Evolutionary conservation across 2,797 vertebrate species (phyloP), one percentile per base, ranked within the genome.

Genomic region (Spinus olivaceus): DNA sequence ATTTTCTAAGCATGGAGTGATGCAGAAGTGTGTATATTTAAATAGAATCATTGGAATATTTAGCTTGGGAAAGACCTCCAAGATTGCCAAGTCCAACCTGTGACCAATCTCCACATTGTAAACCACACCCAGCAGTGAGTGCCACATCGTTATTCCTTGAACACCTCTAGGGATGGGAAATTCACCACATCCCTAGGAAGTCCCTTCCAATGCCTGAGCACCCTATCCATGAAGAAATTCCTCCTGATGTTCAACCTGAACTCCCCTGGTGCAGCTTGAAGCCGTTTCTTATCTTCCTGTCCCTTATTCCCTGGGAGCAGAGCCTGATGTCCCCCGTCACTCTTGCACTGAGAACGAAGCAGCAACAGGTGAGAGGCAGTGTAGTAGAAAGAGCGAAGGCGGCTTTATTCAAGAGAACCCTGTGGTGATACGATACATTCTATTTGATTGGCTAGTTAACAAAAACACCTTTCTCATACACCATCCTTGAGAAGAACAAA

Each of bases 221-320:
- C 14, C 7, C 8, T 57, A 35, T 25, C 22, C 14, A 27, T 66
- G 32, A 32, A 4, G 4, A 37, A 74, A 50, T 66, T 74, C 21
- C 27, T 57, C 1, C 51, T 50, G 14, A 32, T 50, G 22, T 37
- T 33, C 46, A 57, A 0, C 14, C 13, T 56, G 57, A 69, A 1
- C 4, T 6, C 15, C 13, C 16, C 32, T 27, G 23, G 23, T 3
- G 9, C 35, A 81, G 3, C 22, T 4, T 35, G 27, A 59, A 25
- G 9, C 44, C 0, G 0, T 57, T 77, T 9, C 37, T 9, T 14
- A 7, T 5, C 0, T 0, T 64, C n/a, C 57, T 51, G 22, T 51
- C 10, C 46, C 39, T 80, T 67, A 50, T 37, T 37, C 19, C 42
- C 19, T 24, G 57, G 25, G 20, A 33, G 14, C 28, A 80, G 37